Evolutionary conservation across 1,140 invertebrate species (phyloP).

Genomic region (Caerostris darwini): DNA sequence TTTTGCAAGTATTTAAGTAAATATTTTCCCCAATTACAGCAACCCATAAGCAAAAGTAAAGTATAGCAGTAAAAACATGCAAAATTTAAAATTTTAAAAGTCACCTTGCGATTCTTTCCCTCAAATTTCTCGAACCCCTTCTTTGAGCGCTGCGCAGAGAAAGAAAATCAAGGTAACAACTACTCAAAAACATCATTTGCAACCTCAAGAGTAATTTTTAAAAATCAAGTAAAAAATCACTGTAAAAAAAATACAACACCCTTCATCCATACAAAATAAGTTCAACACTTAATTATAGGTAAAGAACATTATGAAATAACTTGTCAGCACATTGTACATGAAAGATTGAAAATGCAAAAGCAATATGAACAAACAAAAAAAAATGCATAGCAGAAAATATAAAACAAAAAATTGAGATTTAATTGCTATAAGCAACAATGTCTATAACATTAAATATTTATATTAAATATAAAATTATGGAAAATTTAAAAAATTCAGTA

Average conservation of each 20-base stretch:
- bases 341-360: neutral
- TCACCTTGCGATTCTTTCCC: slow-evolving; percentile 77
- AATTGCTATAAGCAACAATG: too few relatives aligned
- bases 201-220: neutral
- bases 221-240: neutral
- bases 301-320: neutral
- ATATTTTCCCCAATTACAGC: neutral
- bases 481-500: too few relatives aligned
- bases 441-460: too few relatives aligned
- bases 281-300: neutral
- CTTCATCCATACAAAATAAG: neutral
- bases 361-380: neutral
- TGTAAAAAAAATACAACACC: neutral
- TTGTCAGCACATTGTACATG: neutral
- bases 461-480: too few relatives aligned
- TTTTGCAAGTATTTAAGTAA: too few relatives aligned
- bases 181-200: neutral
- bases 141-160: slow-evolving; percentile 77
- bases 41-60: slow-evolving; percentile 20
- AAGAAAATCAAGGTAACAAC: slow-evolving; percentile 67
- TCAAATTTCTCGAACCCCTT: slow-evolving; percentile 77
- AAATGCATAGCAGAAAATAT: too few relatives aligned
- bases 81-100: slow-evolving; percentile 71
- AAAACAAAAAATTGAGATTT: too few relatives aligned
- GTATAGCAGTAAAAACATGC: slow-evolving; percentile 42